Evolutionary conservation across 2,797 vertebrate species (phyloP).

Genomic region (Onychomys torridus): DNA sequence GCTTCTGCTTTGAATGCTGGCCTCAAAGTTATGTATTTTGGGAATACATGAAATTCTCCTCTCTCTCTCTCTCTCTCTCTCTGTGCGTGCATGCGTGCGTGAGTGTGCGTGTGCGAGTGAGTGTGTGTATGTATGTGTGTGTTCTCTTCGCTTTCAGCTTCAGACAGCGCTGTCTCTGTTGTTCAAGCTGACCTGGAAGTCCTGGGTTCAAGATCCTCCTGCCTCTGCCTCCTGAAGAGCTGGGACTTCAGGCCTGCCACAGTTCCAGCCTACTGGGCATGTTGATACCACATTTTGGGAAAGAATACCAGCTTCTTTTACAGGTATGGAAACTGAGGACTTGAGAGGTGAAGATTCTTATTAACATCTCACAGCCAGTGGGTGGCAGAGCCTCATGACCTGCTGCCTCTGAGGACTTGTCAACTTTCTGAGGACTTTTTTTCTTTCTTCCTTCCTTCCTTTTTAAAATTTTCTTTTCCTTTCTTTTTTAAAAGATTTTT

Average conservation of each 20-base stretch:
- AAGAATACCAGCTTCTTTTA: background rate
- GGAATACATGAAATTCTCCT: no score
- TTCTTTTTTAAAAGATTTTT: no score
- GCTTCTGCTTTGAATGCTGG: background rate
- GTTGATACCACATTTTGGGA: background rate
- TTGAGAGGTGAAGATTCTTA: background rate
- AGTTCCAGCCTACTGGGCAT: background rate
- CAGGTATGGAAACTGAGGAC: background rate
- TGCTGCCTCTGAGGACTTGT: no score
- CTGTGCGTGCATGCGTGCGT: background rate
- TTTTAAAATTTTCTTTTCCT: no score
- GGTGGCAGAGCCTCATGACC: background rate
- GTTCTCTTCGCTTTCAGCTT: background rate
- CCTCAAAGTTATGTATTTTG: background rate
- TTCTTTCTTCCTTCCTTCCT: fast-evolving
- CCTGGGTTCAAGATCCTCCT: background rate
- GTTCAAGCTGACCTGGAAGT: background rate
- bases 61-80: background rate
- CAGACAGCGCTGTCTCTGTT: background rate
- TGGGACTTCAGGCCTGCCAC: background rate
- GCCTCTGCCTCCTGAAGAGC: background rate
- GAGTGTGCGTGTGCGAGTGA: no score
- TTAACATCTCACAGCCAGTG: background rate
- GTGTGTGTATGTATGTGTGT: background rate
- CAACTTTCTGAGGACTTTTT: background rate